A percentile compares a stretch with the other conserved stretches of the same genome.
phyloP scores from a whole-genome alignment of 2,113 vertebrate species.

The Cacatua alba region DNA sequence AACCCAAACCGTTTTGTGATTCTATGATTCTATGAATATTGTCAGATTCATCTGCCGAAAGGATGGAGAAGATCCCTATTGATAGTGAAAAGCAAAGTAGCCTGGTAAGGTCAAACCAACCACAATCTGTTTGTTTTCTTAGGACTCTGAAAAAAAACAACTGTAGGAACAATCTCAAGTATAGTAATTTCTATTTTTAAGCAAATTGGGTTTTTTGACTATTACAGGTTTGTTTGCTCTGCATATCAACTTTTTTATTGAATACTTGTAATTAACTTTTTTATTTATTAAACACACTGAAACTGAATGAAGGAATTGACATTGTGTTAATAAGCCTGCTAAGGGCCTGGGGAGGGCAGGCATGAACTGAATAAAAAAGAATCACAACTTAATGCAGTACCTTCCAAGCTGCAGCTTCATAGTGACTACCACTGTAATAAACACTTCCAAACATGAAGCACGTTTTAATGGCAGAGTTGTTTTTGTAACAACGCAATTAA shows the following conservation, averaged over 20 bases:
- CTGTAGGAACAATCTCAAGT: not conserved
- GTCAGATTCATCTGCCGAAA: not conserved
- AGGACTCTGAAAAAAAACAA: not conserved
- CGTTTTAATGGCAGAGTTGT: not conserved
- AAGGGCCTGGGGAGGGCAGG: not conserved
- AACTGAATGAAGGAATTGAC: not conserved
- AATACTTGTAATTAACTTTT: not conserved
- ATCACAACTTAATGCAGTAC: not conserved
- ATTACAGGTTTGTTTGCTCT: not conserved
- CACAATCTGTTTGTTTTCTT: not conserved
- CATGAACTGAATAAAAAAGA: not conserved
- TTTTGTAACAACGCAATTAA: not conserved
- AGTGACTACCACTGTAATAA: not conserved
- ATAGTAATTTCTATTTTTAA: not conserved
- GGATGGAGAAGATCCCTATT: not conserved
- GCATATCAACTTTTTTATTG: not conserved
- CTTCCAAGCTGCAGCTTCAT: not conserved
- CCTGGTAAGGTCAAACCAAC: not conserved
- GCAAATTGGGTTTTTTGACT: not conserved
- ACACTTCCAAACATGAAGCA: not conserved
- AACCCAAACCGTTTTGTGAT: not conserved
- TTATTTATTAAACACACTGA: not conserved
- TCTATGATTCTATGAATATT: not conserved
- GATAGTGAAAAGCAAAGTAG: not conserved
- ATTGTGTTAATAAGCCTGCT: not conserved